Evolutionary conservation across 2,888 invertebrate genomes (phyloP).

Genomic region (Pseudeuparius sepicola): DNA sequence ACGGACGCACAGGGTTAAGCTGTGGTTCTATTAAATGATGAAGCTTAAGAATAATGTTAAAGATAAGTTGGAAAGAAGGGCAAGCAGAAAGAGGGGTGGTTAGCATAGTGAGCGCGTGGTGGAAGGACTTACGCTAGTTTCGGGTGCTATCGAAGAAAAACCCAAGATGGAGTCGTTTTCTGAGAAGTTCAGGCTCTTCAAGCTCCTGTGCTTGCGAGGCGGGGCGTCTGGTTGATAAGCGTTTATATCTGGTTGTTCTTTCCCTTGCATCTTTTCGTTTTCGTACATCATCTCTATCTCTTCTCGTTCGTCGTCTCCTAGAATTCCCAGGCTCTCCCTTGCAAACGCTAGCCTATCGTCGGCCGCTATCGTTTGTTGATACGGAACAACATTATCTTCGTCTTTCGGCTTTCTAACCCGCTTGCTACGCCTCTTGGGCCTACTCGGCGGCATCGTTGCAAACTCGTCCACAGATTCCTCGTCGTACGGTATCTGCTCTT

Average conservation of each 20-base stretch:
- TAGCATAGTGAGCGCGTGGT: too few species aligned
- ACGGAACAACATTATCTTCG: conserved; percentile 37
- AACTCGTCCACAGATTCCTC: conserved; percentile 27
- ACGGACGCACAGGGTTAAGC: too few species aligned
- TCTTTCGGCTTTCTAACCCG: conserved; percentile 23
- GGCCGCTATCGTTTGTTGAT: conserved; percentile 32
- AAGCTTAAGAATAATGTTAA: too few species aligned
- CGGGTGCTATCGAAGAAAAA: too few species aligned
- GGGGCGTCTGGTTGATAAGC: conserved; percentile 33
- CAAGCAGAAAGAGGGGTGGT: too few species aligned
- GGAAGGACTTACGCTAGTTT: too few species aligned
- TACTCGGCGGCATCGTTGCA: conserved; percentile 36
- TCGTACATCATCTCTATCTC: conserved; percentile 30
- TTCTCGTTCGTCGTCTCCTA: conserved; percentile 36
- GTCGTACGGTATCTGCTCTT: conserved; percentile 31
- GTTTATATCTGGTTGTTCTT: conserved; percentile 44
- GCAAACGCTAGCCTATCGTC: conserved; percentile 22
- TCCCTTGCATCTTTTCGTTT: conserved; percentile 42
- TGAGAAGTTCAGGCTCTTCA: conserved; percentile 35
- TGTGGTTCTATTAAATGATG: too few species aligned
- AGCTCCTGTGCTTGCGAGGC: conserved; percentile 34
- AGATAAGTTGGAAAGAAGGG: too few species aligned
- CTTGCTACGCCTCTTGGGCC: conserved; percentile 48
- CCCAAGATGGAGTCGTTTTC: conserved; percentile 35
- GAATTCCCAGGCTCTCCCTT: conserved; percentile 25